phyloP scores from a whole-genome alignment of 2,888 invertebrate genomes.

The Campaea margaritaria region DNA sequence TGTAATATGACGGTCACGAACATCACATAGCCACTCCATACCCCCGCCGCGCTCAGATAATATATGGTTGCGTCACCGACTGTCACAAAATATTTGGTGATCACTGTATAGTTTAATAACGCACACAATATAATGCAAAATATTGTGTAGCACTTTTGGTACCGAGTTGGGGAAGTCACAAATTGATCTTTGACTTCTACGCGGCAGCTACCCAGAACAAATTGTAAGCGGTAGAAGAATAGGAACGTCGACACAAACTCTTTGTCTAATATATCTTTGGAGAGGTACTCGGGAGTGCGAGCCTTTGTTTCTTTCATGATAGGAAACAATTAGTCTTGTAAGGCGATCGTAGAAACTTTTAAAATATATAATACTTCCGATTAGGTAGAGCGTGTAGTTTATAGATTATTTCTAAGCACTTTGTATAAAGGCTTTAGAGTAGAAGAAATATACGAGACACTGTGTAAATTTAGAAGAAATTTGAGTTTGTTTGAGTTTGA shows the following conservation, averaged over 20 bases:
- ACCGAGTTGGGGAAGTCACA: constrained; percentile 54
- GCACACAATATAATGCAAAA: constrained; percentile 42
- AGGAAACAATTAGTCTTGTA: neutral
- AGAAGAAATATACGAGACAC: no score
- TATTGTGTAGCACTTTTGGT: constrained; percentile 59
- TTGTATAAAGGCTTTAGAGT: no score
- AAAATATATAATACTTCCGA: no score
- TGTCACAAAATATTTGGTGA: constrained; percentile 30
- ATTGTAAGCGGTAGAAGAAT: constrained; percentile 52
- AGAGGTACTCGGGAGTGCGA: constrained; percentile 55
- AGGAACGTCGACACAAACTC: constrained; percentile 53
- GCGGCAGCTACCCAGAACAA: constrained; percentile 57
- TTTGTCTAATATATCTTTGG: constrained; percentile 61
- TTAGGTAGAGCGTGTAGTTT: no score
- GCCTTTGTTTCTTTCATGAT: constrained; percentile 26
- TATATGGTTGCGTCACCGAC: constrained; percentile 36
- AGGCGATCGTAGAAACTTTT: neutral
- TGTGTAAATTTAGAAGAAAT: neutral
- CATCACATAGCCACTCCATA: constrained; percentile 41
- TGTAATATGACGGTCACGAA: constrained; percentile 49
- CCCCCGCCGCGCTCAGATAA: constrained; percentile 37
- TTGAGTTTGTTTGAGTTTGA: neutral
- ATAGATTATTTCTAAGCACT: no score
- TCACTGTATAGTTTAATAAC: constrained; percentile 30
- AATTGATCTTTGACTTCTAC: constrained; percentile 58